These are phyloP conservation scores for Apamea monoglypha DNA, from an alignment of 2,888 invertebrate genomes.

Conservation along the genomic window DNA sequence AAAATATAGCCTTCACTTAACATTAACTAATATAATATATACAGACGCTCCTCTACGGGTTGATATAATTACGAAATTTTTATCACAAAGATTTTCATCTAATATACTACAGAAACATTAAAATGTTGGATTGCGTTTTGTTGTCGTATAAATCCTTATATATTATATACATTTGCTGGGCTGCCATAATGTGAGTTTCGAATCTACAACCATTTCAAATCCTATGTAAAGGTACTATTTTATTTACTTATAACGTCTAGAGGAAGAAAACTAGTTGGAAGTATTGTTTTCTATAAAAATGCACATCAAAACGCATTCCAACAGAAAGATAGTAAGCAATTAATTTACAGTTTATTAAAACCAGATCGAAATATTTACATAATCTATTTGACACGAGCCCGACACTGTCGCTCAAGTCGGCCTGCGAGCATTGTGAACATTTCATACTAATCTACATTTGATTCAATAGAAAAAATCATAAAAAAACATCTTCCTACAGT, in stretches of 20 bases:
- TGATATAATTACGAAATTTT: constrained; percentile 82
- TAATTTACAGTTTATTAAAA: constrained; percentile 81
- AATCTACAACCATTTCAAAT: constrained; percentile 48
- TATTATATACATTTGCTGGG: constrained; percentile 59
- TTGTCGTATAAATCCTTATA: constrained; percentile 59
- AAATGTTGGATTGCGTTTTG: constrained; percentile 76
- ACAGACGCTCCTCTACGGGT: constrained; percentile 82
- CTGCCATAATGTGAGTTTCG: constrained; percentile 54
- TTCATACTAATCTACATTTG: constrained; percentile 75
- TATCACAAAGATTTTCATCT: constrained; percentile 88
- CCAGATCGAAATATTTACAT: constrained; percentile 86
- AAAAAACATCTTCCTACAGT: constrained; percentile 71
- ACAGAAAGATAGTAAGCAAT: constrained; percentile 77
- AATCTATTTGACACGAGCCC: constrained; percentile 72
- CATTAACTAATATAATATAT: constrained; percentile 80
- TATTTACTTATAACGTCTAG: constrained; percentile 49
- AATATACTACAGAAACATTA: constrained; percentile 82
- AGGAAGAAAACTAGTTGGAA: constrained; percentile 30
- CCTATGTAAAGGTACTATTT: constrained; percentile 38
- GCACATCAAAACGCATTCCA: constrained; percentile 78
- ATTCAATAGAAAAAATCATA: constrained; percentile 78
- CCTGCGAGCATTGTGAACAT: constrained; percentile 67
- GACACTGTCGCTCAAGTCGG: constrained; percentile 67
- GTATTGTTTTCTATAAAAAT: constrained; percentile 21
- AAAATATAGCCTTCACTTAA: constrained; percentile 88